These are phyloP conservation scores for Syrrhaptes paradoxus DNA, from an alignment of 2,113 vertebrate species.

Conservation along the genomic window DNA sequence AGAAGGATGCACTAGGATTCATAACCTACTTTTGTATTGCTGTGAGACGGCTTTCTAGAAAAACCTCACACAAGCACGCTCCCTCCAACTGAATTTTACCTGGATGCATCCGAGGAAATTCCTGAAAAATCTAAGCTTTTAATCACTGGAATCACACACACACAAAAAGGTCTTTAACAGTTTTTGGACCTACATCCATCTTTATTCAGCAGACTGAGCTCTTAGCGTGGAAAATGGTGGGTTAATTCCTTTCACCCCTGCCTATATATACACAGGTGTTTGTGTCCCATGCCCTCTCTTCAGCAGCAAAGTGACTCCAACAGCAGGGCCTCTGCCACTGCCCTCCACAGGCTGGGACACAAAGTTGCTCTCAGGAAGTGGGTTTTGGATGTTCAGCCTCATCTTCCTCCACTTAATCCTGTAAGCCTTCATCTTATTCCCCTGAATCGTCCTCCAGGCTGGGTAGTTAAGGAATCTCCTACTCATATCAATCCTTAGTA, in stretches of 20 bases:
- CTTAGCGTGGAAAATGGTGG: background rate
- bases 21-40: background rate
- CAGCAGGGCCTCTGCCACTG: background rate
- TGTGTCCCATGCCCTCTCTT: accelerated
- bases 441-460: background rate
- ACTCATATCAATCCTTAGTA: background rate
- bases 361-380: background rate
- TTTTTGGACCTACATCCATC: background rate
- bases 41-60: background rate
- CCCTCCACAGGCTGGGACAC: background rate
- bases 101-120: background rate
- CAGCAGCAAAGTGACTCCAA: background rate
- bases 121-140: background rate
- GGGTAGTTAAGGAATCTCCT: background rate
- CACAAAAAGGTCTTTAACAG: background rate
- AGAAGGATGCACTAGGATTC: background rate
- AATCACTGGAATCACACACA: background rate
- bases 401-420: background rate
- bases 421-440: background rate
- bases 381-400: background rate
- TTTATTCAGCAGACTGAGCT: background rate
- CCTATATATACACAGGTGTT: background rate
- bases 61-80: background rate
- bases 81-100: background rate
- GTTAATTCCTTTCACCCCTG: background rate